Conservation (phyloP, 2,888 invertebrate genomes). For the Hetaerina titia region DNA sequence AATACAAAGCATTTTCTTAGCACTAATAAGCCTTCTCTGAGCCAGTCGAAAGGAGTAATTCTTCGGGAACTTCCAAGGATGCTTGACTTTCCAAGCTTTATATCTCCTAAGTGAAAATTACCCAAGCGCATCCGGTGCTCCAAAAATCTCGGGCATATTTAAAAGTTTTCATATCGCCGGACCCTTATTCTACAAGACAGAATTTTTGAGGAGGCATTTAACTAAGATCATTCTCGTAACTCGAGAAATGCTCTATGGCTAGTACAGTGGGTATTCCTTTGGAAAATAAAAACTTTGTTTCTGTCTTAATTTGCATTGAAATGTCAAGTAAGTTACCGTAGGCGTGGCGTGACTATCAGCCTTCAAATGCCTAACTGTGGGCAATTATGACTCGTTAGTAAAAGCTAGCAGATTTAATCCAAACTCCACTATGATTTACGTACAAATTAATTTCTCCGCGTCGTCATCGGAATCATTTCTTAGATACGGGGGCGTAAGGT, state of each 20-base stretch:
- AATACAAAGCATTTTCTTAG: background rate
- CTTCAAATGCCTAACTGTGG: no score
- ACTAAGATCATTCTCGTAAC: background rate
- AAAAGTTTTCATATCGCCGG: background rate
- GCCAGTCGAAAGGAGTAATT: background rate
- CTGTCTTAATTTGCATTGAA: no score
- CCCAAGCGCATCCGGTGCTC: background rate
- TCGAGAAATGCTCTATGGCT: no score
- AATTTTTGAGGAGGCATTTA: background rate
- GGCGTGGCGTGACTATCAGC: no score
- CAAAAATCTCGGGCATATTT: background rate
- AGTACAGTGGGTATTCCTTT: no score
- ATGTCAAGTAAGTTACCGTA: no score
- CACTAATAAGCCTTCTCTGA: background rate
- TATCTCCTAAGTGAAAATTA: background rate
- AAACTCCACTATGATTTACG: no score
- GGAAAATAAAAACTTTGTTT: no score
- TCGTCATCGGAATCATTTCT: background rate
- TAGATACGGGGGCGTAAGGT: background rate
- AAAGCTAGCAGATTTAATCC: no score
- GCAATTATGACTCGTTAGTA: no score
- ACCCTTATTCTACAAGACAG: background rate
- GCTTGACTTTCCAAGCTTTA: background rate
- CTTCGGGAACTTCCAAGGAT: background rate
- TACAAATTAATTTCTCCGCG: background rate